Conservation (phyloP, 2,797 vertebrate genomes). For the Loris lydekkerianus region DNA sequence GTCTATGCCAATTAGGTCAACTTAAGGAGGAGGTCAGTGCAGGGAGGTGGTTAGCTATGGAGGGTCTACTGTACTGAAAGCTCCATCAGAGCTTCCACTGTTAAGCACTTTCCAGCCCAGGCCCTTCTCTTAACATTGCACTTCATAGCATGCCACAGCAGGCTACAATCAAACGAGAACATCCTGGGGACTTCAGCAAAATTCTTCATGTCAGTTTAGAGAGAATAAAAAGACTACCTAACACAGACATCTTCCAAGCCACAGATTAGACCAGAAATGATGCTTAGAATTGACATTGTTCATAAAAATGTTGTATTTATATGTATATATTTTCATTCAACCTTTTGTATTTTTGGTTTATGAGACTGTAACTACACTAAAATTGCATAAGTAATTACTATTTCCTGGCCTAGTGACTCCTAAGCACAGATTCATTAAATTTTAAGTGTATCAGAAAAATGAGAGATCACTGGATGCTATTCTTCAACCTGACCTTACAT, state of each 20-base stretch:
- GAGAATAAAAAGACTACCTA: not conserved
- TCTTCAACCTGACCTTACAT: not conserved
- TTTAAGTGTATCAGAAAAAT: not conserved
- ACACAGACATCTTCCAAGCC: not conserved
- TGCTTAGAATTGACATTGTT: not conserved
- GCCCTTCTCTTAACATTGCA: not conserved
- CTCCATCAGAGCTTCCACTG: not conserved
- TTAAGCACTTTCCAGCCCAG: not conserved
- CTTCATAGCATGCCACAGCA: not conserved
- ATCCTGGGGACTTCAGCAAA: not conserved
- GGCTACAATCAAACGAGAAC: constrained; percentile 51
- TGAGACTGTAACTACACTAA: not conserved
- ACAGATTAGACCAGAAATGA: not conserved
- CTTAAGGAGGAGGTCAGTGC: no score
- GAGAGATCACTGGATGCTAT: not conserved
- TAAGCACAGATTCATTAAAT: not conserved
- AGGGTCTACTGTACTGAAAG: no score
- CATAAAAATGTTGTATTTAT: not conserved
- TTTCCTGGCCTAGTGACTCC: not conserved
- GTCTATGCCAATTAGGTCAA: no score
- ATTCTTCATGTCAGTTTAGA: not conserved
- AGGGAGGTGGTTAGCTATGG: no score
- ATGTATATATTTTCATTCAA: not conserved
- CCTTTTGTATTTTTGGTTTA: not conserved
- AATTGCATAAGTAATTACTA: not conserved